A percentile compares a stretch with the other conserved stretches of the same genome.
Evolutionary conservation across 2,797 vertebrate genomes (phyloP).

Genomic region (Characodon lateralis): DNA sequence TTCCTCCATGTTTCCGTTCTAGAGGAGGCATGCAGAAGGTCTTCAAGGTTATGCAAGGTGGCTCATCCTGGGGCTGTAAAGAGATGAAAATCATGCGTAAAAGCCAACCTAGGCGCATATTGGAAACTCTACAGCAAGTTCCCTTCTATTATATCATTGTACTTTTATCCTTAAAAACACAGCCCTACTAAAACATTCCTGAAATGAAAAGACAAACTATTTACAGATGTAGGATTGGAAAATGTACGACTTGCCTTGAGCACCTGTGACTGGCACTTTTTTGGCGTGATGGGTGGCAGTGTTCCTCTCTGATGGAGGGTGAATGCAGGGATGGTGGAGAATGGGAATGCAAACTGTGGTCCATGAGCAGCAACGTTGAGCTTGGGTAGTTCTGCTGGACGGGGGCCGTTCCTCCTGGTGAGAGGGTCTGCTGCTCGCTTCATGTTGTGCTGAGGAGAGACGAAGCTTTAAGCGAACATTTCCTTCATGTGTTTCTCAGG

Average conservation of each 20-base stretch:
- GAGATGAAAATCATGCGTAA: slow-evolving; percentile 45
- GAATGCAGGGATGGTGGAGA: slow-evolving; percentile 67
- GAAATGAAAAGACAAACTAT: neutral
- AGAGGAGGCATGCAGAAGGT: slow-evolving; percentile 81
- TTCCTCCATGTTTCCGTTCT: slow-evolving; percentile 76
- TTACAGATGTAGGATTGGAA: no score
- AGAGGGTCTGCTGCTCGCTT: slow-evolving; percentile 68
- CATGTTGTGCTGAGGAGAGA: slow-evolving; percentile 61
- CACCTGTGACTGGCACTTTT: slow-evolving; percentile 78
- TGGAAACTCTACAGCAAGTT: no score
- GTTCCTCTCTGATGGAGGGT: slow-evolving; percentile 63
- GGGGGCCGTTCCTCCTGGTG: slow-evolving; percentile 57
- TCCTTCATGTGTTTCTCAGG: neutral
- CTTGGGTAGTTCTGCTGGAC: slow-evolving; percentile 78
- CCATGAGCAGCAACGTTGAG: slow-evolving; percentile 73
- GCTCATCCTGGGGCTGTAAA: slow-evolving; percentile 82
- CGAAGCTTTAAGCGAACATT: neutral
- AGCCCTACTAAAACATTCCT: neutral
- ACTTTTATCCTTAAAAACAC: no score
- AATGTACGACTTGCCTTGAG: slow-evolving; percentile 76
- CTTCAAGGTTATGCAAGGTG: slow-evolving; percentile 70
- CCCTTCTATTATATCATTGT: slow-evolving; percentile 10
- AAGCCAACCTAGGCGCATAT: slow-evolving; percentile 22
- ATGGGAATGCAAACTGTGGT: slow-evolving; percentile 71
- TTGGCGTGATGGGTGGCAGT: slow-evolving; percentile 73